These are phyloP conservation scores for Sinodicranocentrus sp. DNA, from an alignment of 2,888 invertebrate species.

Conservation along the genomic window DNA sequence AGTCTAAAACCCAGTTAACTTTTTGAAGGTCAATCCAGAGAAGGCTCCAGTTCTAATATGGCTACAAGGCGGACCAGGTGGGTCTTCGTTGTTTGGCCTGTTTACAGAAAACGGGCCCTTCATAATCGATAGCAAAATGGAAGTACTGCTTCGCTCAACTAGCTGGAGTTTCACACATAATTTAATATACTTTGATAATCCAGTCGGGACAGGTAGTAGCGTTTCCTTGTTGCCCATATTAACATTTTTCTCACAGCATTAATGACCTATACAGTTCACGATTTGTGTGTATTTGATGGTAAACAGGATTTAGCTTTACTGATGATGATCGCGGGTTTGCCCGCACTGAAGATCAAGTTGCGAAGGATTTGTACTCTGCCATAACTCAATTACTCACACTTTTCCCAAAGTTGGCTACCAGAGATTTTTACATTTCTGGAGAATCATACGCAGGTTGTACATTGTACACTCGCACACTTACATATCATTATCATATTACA, in stretches of 20 bases:
- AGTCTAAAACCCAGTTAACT: too few relatives aligned
- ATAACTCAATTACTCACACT: conserved; percentile 90
- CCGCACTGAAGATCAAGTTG: conserved; percentile 88
- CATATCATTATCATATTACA: background rate
- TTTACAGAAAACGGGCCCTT: conserved; percentile 84
- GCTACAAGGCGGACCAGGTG: conserved; percentile 83
- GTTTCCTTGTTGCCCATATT: background rate
- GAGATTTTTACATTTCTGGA: conserved; percentile 92
- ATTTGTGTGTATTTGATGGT: too few relatives aligned
- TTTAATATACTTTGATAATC: conserved; percentile 94
- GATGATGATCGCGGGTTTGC: conserved; percentile 87
- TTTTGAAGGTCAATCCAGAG: conserved; percentile 71
- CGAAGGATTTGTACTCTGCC: conserved; percentile 87
- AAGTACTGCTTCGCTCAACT: conserved; percentile 68
- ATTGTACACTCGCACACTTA: too few relatives aligned
- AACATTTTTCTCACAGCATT: too few relatives aligned
- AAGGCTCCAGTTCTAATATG: conserved; percentile 80
- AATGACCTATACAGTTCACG: too few relatives aligned
- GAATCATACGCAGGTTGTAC: conserved; percentile 90
- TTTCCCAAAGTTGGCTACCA: conserved; percentile 86
- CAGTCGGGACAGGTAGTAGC: conserved; percentile 85
- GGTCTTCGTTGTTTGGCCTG: conserved; percentile 81
- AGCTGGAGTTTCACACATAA: conserved; percentile 90
- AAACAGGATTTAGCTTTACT: conserved; percentile 91
- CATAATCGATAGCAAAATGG: conserved; percentile 80